Conservation (phyloP, 2,888 invertebrate genomes). For the Halictus ligatus region DNA sequence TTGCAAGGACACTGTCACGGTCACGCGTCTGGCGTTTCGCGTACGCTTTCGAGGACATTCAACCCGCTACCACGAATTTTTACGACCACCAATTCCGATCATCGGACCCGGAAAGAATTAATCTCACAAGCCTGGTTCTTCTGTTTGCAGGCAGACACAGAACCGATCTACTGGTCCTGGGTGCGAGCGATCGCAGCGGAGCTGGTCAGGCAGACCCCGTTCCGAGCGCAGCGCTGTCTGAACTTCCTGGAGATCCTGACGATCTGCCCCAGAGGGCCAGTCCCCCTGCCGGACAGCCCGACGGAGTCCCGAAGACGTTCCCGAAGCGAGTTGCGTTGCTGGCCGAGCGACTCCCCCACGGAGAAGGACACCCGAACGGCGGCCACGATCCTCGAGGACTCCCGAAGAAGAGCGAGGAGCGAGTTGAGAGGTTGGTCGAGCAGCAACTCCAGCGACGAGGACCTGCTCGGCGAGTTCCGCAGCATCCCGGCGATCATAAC, state of each 20-base stretch:
- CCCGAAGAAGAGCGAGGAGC: slow-evolving; percentile 79
- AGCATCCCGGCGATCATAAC: slow-evolving; percentile 71
- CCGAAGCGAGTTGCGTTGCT: slow-evolving; percentile 81
- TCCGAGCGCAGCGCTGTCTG: slow-evolving; percentile 87
- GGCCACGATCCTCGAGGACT: slow-evolving; percentile 75
- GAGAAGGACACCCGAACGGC: slow-evolving; percentile 59
- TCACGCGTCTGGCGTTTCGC: too few relatives aligned
- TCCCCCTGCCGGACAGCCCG: slow-evolving; percentile 85
- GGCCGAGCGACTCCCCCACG: slow-evolving; percentile 76
- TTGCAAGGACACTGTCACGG: too few relatives aligned
- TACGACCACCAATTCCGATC: neutral
- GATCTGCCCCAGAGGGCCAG: slow-evolving; percentile 86
- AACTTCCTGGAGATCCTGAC: slow-evolving; percentile 90
- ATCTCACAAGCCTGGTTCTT: neutral
- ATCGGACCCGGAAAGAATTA: neutral
- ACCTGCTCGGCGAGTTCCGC: slow-evolving; percentile 74
- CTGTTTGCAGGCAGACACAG: slow-evolving; percentile 87
- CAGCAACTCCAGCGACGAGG: slow-evolving; percentile 82
- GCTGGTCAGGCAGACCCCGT: slow-evolving; percentile 90
- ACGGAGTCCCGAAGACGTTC: slow-evolving; percentile 80
- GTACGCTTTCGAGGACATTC: too few relatives aligned
- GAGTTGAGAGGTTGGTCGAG: slow-evolving; percentile 82
- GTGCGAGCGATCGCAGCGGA: slow-evolving; percentile 91
- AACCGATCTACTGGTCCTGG: slow-evolving; percentile 90
- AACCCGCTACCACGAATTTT: too few relatives aligned